Percentiles rank a stretch among this genome's conserved stretches.
phyloP scores from a whole-genome alignment of 1,140 invertebrate genomes.

The Protaetia brevitarsis region DNA sequence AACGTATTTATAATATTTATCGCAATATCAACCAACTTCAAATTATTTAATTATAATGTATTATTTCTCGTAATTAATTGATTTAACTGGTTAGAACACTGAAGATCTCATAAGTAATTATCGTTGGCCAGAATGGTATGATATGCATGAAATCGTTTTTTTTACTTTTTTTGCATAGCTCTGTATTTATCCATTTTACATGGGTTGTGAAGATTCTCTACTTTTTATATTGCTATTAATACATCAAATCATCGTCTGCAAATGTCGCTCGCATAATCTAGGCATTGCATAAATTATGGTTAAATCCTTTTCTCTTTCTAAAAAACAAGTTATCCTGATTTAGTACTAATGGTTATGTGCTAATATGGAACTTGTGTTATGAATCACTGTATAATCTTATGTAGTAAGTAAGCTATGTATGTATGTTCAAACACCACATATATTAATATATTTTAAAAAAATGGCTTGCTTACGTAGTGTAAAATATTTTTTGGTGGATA shows the following conservation, averaged over 20 bases:
- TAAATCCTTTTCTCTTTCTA: neutral
- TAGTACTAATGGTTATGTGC: neutral
- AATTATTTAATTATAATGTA: too few relatives aligned
- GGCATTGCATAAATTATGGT: neutral
- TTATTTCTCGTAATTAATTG: too few relatives aligned
- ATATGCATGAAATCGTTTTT: slow-evolving; percentile 3
- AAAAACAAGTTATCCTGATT: neutral
- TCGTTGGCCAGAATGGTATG: neutral
- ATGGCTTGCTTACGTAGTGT: too few relatives aligned
- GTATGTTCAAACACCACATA: too few relatives aligned
- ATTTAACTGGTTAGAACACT: neutral
- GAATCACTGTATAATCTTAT: too few relatives aligned
- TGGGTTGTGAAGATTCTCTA: neutral
- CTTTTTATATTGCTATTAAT: neutral
- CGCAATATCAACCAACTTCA: too few relatives aligned
- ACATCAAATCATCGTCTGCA: neutral
- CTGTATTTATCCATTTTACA: neutral
- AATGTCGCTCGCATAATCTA: slow-evolving; percentile 4
- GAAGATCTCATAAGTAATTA: neutral
- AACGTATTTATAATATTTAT: too few relatives aligned
- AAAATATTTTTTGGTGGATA: too few relatives aligned
- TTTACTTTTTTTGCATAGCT: neutral
- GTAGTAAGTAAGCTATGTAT: too few relatives aligned
- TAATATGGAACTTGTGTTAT: too few relatives aligned
- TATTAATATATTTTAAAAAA: too few relatives aligned